phyloP scores from a whole-genome alignment of 2,113 vertebrate genomes.

The Indicator indicator region DNA sequence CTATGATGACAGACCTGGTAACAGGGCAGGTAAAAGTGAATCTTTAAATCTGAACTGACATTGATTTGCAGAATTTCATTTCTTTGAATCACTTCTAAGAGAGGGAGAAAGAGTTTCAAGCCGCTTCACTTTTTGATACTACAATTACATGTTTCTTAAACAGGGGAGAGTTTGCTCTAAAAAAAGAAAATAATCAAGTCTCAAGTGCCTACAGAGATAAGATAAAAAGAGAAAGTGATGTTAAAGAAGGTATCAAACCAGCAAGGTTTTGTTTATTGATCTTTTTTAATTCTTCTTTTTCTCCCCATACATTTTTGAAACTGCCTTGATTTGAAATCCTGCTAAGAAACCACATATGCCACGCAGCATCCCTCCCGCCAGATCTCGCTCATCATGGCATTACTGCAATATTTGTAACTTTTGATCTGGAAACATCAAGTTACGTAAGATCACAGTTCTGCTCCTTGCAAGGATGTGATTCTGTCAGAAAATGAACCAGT shows the following conservation, averaged over 20 bases:
- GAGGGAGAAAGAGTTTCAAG: constrained; percentile 32
- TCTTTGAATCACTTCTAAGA: constrained; percentile 52
- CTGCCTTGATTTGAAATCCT: neutral
- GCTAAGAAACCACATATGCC: constrained; percentile 8
- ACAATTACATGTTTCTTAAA: neutral
- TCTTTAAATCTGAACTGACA: constrained; percentile 58
- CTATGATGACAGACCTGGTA: constrained; percentile 47
- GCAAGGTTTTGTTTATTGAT: constrained; percentile 8
- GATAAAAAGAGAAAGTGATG: neutral
- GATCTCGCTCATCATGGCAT: constrained; percentile 11
- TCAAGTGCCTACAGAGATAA: neutral
- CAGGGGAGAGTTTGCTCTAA: neutral
- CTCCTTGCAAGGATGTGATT: constrained; percentile 53
- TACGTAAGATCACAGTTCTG: constrained; percentile 66
- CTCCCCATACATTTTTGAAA: neutral
- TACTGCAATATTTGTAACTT: constrained; percentile 59
- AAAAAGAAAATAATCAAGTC: neutral
- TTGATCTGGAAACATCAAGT: constrained; percentile 72
- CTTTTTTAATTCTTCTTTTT: neutral
- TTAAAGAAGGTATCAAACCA: neutral
- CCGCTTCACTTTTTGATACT: constrained; percentile 24
- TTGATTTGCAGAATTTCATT: constrained; percentile 63
- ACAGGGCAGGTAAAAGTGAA: constrained; percentile 47
- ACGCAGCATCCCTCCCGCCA: neutral
- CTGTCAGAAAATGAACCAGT: constrained; percentile 63